Evolutionary conservation across 2,797 vertebrate genomes (phyloP), one percentile per base, ranked within the genome.

Genomic region (Toxotes lorentzi): DNA sequence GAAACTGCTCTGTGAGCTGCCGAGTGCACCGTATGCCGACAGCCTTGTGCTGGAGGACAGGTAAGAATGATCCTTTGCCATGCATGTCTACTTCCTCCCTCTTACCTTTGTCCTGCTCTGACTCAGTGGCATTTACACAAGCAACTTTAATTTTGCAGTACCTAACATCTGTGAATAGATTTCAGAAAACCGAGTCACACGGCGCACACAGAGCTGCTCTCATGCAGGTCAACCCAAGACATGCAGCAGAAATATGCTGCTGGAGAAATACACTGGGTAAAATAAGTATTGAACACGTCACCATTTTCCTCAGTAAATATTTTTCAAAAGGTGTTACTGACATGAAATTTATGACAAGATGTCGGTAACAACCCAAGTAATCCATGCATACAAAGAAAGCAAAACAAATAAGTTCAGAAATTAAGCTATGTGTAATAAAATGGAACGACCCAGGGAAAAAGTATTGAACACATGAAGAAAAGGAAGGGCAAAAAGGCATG

Each of bases 61-160:
- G 35, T 17, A 35, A 51, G 67, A 76, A 57, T n/a, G 51, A 71
- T 62, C 62, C 21, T 79, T 62, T 58, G 74, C 80, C 5, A 10
- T 51, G 64, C 34, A 30, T 16, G 32, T 78, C 40, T 38, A 1
- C 75, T 67, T 70, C 51, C 62, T 77, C 61, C 43, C n/a, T 81
- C 60, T 70, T 71, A 62, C 9, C 67, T 50, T 61, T 70, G 67
- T 75, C 79, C 53, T 76, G 66, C 64, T 71, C 67, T 73, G 84
- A 87, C 84, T 93, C 79, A 23, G 63, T 94, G 91, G 91, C 90
- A 94, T 94, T 94, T 92, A 91, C 89, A 87, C 81, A 86, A 88
- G 86, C 72, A 81, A 82, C 89, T 93, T 94, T 88, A 89, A 93
- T 93, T 93, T 89, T 89, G 91, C 88, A 86, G 85, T 21, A 86